These are phyloP conservation scores for Mus spicilegus DNA, from an alignment of 2,113 vertebrate species.

Conservation along the genomic window DNA sequence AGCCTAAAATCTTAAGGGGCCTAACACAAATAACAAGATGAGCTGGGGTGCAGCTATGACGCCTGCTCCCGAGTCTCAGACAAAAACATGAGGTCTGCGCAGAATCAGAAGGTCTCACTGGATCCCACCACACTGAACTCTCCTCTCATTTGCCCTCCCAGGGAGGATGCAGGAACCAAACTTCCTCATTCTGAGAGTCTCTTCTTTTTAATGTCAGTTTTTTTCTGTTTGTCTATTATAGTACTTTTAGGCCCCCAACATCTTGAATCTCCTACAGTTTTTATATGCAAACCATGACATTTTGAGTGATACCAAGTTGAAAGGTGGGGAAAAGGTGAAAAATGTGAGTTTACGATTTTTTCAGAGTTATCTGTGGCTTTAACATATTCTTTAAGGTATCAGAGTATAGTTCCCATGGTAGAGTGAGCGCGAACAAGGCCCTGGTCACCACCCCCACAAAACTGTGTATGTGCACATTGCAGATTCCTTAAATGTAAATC, in stretches of 20 bases:
- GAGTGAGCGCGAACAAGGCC: background rate
- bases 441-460: background rate
- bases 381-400: background rate
- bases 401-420: background rate
- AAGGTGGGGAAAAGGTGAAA: background rate
- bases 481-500: background rate
- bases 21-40: background rate
- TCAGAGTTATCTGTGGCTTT: background rate
- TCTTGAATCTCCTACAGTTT: background rate
- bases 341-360: background rate
- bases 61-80: conserved; percentile 3
- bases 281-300: background rate
- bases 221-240: background rate
- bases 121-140: background rate
- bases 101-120: background rate
- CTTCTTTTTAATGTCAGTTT: background rate
- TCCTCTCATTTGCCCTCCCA: background rate
- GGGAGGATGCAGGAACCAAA: background rate
- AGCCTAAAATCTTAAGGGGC: background rate
- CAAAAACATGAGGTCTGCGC: background rate
- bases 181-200: background rate
- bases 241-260: background rate
- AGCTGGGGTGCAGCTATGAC: background rate
- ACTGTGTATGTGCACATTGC: background rate
- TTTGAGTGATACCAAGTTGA: background rate